Percentiles rank a stretch among this genome's conserved stretches.
phyloP scores from a whole-genome alignment of 2,797 vertebrate genomes.

The Synaphobranchus kaupii region DNA sequence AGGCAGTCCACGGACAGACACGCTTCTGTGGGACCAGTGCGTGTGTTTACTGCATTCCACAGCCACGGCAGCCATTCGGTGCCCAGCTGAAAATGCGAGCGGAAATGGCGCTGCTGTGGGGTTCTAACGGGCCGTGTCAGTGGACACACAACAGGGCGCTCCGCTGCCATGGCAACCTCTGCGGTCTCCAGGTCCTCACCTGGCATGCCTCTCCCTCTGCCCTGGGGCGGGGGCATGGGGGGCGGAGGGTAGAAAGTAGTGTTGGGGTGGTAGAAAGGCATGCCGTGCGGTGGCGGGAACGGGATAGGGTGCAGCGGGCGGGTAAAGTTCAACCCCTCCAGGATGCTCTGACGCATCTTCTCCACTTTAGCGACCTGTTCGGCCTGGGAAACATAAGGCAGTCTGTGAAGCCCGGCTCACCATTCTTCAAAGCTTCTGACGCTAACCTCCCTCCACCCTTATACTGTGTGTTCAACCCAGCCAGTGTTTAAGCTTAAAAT shows the following conservation, averaged over 20 bases:
- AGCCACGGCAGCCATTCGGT: not conserved
- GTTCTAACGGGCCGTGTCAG: not conserved
- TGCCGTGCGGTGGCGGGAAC: conserved; percentile 83
- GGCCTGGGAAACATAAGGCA: conserved; percentile 63
- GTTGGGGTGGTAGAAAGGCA: conserved; percentile 86
- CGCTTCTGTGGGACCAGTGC: not conserved
- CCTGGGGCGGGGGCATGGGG: conserved; percentile 82
- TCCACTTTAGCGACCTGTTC: conserved; percentile 91
- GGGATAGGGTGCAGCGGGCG: conserved; percentile 84
- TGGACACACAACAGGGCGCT: not conserved
- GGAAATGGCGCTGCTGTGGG: not conserved
- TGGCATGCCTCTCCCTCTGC: conserved; percentile 82
- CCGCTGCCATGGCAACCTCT: not conserved
- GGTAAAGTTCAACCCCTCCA: conserved; percentile 90
- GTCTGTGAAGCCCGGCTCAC: not conserved
- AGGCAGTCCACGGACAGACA: not conserved
- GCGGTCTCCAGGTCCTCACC: conserved; percentile 68
- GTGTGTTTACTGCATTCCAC: not conserved
- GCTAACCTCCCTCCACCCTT: not conserved
- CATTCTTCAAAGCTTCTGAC: not conserved
- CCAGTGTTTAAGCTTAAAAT: no score
- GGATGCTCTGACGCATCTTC: conserved; percentile 94
- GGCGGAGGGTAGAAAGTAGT: conserved; percentile 81
- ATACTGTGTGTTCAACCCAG: not conserved
- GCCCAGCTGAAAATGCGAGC: not conserved